These are phyloP conservation scores for Macrophya annulata DNA, from an alignment of 2,888 invertebrate genomes.

Conservation along the genomic window DNA sequence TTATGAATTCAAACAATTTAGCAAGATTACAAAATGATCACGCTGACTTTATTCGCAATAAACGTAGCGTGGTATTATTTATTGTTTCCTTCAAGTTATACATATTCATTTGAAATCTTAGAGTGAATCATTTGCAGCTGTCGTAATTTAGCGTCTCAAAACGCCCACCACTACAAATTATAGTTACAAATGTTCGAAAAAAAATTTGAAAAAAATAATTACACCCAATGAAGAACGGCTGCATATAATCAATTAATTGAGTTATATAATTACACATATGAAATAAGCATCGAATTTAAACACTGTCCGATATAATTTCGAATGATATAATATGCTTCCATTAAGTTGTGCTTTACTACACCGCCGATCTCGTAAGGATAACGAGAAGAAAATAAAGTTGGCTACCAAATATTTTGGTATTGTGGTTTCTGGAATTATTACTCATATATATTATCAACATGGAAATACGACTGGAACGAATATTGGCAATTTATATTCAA, in stretches of 20 bases:
- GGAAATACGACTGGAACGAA: slow-evolving; percentile 19
- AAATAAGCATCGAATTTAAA: slow-evolving; percentile 43
- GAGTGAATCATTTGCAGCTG: neutral
- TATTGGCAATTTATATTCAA: slow-evolving; percentile 26
- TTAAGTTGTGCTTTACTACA: neutral
- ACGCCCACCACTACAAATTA: neutral
- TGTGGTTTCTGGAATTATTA: slow-evolving; percentile 2
- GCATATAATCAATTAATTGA: neutral
- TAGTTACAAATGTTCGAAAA: neutral
- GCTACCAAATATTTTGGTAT: slow-evolving; percentile 16
- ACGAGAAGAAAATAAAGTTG: neutral
- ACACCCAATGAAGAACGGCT: neutral
- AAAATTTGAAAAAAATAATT: no score
- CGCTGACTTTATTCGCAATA: neutral
- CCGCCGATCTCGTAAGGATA: neutral
- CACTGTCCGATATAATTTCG: slow-evolving; percentile 23
- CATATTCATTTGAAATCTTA: neutral
- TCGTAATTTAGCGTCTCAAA: neutral
- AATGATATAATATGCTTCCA: neutral
- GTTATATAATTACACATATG: neutral
- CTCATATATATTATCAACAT: neutral
- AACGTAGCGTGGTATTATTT: neutral
- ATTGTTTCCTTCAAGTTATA: neutral
- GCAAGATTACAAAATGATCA: slow-evolving; percentile 19
- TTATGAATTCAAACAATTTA: slow-evolving; percentile 16